Conservation (phyloP, 2,797 vertebrate species). For the Chelonia mydas region DNA sequence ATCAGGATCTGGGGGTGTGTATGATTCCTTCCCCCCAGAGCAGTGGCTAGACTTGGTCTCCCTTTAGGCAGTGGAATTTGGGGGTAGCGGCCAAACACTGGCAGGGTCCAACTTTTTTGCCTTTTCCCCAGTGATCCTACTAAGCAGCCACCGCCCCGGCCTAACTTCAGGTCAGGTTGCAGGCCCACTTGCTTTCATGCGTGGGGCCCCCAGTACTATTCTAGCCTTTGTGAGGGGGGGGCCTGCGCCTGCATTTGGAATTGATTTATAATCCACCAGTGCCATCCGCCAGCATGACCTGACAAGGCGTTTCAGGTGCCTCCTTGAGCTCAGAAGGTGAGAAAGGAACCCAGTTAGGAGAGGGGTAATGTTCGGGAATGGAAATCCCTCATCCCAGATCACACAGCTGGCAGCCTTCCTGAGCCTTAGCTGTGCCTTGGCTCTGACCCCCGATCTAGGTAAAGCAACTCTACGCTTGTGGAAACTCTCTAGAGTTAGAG, state of each 20-base stretch:
- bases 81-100: too few relatives aligned
- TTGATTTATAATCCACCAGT: neutral
- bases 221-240: neutral
- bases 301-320: neutral
- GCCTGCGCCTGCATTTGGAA: fast-evolving
- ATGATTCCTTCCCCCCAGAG: too few relatives aligned
- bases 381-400: neutral
- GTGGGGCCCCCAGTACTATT: neutral
- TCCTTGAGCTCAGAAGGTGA: neutral
- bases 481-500: neutral
- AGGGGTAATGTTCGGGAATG: neutral
- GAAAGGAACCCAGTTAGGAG: neutral
- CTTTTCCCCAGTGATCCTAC: neutral
- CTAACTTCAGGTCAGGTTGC: fast-evolving
- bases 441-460: neutral
- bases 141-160: neutral
- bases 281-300: neutral
- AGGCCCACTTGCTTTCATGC: fast-evolving
- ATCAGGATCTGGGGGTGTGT: too few relatives aligned
- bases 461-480: neutral
- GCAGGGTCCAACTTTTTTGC: neutral
- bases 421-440: neutral
- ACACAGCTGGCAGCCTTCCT: neutral
- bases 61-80: too few relatives aligned
- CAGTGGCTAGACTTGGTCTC: too few relatives aligned